Evolutionary conservation across 2,888 invertebrate genomes (phyloP).

Genomic region (Allacma fusca): DNA sequence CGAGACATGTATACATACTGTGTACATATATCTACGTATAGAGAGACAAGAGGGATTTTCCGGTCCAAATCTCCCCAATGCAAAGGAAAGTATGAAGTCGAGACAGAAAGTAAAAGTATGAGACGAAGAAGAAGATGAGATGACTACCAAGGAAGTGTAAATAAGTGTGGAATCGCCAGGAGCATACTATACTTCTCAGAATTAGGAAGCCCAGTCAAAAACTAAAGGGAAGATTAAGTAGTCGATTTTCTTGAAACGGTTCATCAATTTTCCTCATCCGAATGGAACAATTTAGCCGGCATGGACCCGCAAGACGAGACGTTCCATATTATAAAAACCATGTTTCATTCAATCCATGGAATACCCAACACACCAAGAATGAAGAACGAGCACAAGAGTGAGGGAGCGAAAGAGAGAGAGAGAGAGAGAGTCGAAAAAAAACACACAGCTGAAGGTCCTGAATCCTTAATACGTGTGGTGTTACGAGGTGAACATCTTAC

Average conservation of each 20-base stretch:
- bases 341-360: background rate
- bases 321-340: background rate
- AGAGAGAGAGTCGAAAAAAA: no score
- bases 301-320: background rate
- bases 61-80: background rate
- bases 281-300: background rate
- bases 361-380: background rate
- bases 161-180: background rate
- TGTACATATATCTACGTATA: no score
- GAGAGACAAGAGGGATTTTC: background rate
- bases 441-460: constrained; percentile 9
- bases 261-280: background rate
- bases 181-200: background rate
- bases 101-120: constrained; percentile 9
- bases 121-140: background rate
- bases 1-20: no score
- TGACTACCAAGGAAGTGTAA: background rate
- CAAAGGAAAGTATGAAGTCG: background rate
- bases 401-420: background rate
- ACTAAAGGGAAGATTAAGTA: background rate
- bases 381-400: background rate
- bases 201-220: background rate
- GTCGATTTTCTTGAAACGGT: background rate
- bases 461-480: constrained; percentile 29
- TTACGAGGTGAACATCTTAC: constrained; percentile 50